Evolutionary conservation across 1,140 invertebrate species (phyloP).

Genomic region (Zaprionus gabonicus): DNA sequence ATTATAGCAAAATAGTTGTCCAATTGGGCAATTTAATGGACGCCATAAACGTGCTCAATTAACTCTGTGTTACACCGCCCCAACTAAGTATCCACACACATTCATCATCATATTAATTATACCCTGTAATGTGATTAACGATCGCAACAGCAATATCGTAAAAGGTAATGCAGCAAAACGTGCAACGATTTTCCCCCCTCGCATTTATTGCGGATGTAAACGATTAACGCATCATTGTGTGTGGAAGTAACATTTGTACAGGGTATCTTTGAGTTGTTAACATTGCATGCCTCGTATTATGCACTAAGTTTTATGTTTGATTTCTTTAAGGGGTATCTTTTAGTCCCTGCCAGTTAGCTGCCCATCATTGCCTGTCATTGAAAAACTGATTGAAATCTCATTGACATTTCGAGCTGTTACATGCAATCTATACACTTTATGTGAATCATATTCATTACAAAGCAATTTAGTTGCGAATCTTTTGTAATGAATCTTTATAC

Average conservation of each 20-base stretch:
- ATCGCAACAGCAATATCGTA: background rate
- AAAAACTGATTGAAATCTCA: too few species aligned
- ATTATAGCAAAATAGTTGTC: conserved; percentile 12
- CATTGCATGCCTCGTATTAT: too few species aligned
- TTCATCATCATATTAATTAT: conserved; percentile 1
- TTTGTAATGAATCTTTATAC: too few species aligned
- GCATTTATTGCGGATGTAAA: background rate
- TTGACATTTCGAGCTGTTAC: too few species aligned
- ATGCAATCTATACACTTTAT: conserved; percentile 5
- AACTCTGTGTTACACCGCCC: conserved; percentile 10
- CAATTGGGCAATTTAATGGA: conserved; percentile 37
- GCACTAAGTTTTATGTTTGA: background rate
- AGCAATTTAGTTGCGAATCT: too few species aligned
- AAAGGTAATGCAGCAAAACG: background rate
- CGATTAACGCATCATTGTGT: too few species aligned
- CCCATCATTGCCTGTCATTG: background rate
- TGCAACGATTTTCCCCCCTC: too few species aligned
- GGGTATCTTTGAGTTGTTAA: background rate
- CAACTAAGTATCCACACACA: too few species aligned
- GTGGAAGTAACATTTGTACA: background rate
- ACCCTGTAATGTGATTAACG: background rate
- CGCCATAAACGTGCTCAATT: conserved; percentile 41
- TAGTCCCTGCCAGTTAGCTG: background rate
- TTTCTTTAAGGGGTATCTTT: background rate
- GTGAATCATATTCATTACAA: background rate